Evolutionary conservation across 2,797 vertebrate species (phyloP), one percentile per base, ranked within the genome.

Genomic region (Acrocephalus scirpaceus): DNA sequence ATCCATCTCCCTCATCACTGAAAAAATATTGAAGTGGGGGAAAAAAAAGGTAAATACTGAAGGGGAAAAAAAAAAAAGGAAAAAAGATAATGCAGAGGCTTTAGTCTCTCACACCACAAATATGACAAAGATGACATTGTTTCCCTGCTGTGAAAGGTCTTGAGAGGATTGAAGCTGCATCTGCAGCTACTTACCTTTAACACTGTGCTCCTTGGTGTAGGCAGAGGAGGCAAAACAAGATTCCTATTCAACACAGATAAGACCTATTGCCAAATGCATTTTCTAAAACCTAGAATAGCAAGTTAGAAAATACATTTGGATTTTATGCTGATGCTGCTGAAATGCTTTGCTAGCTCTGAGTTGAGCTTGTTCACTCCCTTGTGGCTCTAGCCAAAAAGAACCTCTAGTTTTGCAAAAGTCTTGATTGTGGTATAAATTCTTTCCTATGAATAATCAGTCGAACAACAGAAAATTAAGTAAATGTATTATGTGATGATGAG

Each of bases 401-500:
- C 3, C 2, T 16, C 22, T 53, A 16, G 34, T 83, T 80, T 71
- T 77, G 34, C n/a, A 48, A 12, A 58, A 48, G 8, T 47, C 29
- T 78, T 57, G 14, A n/a, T n/a, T 79, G 60, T n/a, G 13, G 3
- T 45, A 20, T 34, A 60, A 42, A 9, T 71, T 83, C 10, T 86
- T 65, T 13, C 26, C 38, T 70, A 2, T 80, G 47, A 45, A 76
- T n/a, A 66, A 32, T 67, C 20, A 19, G 29, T 32, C 15, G n/a
- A 90, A 51, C 17, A 48, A 9, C 32, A 88, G 50, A 47, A 44
- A 54, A 21, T 60, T 36, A 45, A 57, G 29, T 48, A 23, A 42
- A 53, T 29, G 11, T 69, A 32, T 6, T 10, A 13, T 0, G 0
- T 22, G 6, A 29, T 44, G 60, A 81, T 51, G 36, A 85, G 25